Evolutionary conservation across 2,797 vertebrate species (phyloP).

Genomic region (Lepilemur ruficaudatus): DNA sequence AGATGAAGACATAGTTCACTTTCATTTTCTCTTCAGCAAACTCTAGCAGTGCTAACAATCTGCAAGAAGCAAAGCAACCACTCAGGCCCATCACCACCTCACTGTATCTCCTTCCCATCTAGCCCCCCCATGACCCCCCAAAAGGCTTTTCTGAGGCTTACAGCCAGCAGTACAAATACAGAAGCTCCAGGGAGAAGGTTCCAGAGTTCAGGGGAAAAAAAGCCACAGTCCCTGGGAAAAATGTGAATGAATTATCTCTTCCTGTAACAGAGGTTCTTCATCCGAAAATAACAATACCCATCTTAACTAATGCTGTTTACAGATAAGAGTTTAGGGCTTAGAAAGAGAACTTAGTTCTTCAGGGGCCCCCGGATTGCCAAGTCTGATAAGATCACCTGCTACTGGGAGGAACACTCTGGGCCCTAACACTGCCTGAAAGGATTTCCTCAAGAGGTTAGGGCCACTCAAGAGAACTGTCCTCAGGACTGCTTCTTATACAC

Average conservation of each 20-base stretch:
- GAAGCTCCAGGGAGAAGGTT: neutral
- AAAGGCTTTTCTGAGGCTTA: neutral
- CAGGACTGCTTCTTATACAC: neutral
- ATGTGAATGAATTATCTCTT: neutral
- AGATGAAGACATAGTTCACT: conserved; percentile 95
- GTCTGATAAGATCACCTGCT: neutral
- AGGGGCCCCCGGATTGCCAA: neutral
- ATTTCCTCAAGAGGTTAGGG: neutral
- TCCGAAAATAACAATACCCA: neutral
- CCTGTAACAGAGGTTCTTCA: neutral
- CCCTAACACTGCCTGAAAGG: neutral
- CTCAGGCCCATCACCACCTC: neutral
- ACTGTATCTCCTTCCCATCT: neutral
- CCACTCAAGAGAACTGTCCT: neutral
- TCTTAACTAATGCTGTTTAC: neutral
- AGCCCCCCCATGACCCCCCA: neutral
- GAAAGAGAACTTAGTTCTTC: neutral
- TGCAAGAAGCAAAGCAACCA: conserved; percentile 78
- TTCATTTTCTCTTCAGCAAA: conserved; percentile 98
- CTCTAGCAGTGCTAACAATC: conserved; percentile 95
- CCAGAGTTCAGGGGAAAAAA: neutral
- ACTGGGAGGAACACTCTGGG: neutral
- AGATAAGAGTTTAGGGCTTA: neutral
- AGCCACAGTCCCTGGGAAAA: neutral
- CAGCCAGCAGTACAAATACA: neutral